Evolutionary conservation across 2,113 vertebrate species (phyloP).

Genomic region (Neogale vison): DNA sequence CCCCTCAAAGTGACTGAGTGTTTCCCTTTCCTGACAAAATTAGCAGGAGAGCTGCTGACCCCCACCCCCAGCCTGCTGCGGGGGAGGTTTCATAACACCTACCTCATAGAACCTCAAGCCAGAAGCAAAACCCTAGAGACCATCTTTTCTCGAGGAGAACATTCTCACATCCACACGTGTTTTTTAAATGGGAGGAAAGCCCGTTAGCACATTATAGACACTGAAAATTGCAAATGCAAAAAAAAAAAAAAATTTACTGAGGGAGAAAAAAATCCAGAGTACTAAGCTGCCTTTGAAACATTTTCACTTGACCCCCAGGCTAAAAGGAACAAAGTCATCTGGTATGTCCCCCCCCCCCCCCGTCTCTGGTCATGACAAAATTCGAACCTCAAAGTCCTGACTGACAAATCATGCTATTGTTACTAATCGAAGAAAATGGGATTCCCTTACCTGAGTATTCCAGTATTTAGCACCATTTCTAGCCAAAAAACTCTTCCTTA

Average conservation of each 20-base stretch:
- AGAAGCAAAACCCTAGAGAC: constrained; percentile 68
- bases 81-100: constrained; percentile 67
- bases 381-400: neutral
- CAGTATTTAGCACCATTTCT: neutral
- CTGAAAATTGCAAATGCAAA: constrained; percentile 62
- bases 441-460: neutral
- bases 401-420: neutral
- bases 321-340: neutral
- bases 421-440: neutral
- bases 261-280: neutral
- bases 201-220: constrained; percentile 66
- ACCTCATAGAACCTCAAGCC: constrained; percentile 68
- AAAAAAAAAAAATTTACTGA: neutral
- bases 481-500: neutral
- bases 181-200: constrained; percentile 69
- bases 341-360: neutral
- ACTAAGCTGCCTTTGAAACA: constrained; percentile 22
- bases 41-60: constrained; percentile 37
- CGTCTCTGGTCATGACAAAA: neutral
- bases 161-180: constrained; percentile 59
- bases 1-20: neutral
- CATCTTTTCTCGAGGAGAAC: constrained; percentile 41
- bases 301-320: neutral
- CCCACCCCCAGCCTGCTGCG: neutral
- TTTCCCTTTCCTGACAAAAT: constrained; percentile 68